Base-by-base conservation (phyloP, 2,113 vertebrate species). In the Rhinolophus sinicus region DNA sequence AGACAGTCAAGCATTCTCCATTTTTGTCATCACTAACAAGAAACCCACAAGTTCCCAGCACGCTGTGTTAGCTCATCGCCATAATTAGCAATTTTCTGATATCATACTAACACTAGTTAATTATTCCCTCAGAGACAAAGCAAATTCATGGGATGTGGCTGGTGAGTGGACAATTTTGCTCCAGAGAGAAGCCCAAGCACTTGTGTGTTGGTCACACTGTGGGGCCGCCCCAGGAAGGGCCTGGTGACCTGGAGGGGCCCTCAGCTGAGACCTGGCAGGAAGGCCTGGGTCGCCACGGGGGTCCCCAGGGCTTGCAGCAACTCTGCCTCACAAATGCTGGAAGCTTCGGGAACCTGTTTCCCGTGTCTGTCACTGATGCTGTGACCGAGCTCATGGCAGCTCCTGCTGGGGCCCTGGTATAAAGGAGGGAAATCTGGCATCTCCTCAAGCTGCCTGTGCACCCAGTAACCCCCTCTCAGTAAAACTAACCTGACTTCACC, bases 61-160 rank as follows among this genome's bases (percentile, higher is more conserved):
- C 6, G 2, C 72, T 35, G 21, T 30, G 40, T 88, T 91, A 90
- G 78, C 30, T 87, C 77, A 9, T 70, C 1, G 8, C 93, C 93
- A 52, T 90, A 93, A 95, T 97, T 96, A 96, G 86, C 92, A 77
- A 58, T 96, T 94, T 97, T 84, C 97, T 89, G 93, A 44, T 93
- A 89, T 91, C 91, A 64, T 62, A 80, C 75, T n/a, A 95, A 88
- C 82, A 38, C 69, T 9, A 33, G 82, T 67, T 94, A 92, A 97
- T 97, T 95, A 93, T 90, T 96, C 88, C 97, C 89, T 93, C 1
- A 0, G 93, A 92, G 93, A 96, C 91, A 94, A 83, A 83, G 86
- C 76, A 38, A 65, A 76, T 60, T 60, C 58, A 7, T 1, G 24
- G 83, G 92, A 80, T 15, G 82, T 30, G 7, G 6, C 44, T 19